A percentile compares a stretch with the other conserved stretches of the same genome.
Evolutionary conservation across 2,888 invertebrate species (phyloP).

Genomic region (Leptinotarsa peninsularis): DNA sequence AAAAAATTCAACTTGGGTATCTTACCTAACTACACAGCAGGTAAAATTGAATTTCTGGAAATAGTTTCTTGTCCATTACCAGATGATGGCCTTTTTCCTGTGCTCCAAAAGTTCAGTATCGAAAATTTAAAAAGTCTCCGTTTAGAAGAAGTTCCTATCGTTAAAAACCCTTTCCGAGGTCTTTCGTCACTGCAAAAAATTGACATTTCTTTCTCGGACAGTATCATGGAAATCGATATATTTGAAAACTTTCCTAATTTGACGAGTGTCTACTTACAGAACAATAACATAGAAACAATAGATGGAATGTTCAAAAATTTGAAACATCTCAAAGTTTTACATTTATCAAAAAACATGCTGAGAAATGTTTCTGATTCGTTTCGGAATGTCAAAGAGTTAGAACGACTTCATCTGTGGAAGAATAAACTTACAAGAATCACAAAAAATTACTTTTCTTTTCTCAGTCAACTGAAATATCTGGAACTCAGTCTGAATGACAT

Average conservation of each 20-base stretch:
- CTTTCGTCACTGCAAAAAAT: slow-evolving; percentile 22
- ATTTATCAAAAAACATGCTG: slow-evolving; percentile 77
- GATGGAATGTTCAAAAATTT: slow-evolving; percentile 74
- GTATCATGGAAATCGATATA: slow-evolving; percentile 41
- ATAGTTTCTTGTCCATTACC: slow-evolving; percentile 71
- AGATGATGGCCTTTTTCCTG: slow-evolving; percentile 65
- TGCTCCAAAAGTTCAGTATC: slow-evolving; percentile 67
- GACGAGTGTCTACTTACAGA: slow-evolving; percentile 43
- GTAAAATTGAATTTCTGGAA: slow-evolving; percentile 67
- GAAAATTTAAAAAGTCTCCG: background rate
- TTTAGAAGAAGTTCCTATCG: slow-evolving; percentile 25
- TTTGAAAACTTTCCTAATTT: slow-evolving; percentile 52
- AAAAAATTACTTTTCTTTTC: slow-evolving; percentile 73
- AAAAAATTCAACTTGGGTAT: slow-evolving; percentile 63
- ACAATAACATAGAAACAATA: slow-evolving; percentile 57
- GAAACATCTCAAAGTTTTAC: slow-evolving; percentile 73
- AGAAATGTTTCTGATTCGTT: slow-evolving; percentile 75
- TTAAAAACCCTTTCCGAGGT: slow-evolving; percentile 30
- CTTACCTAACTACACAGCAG: slow-evolving; percentile 68
- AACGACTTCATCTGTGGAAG: slow-evolving; percentile 73
- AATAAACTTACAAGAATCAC: slow-evolving; percentile 66
- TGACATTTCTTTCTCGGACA: slow-evolving; percentile 4
- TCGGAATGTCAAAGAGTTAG: slow-evolving; percentile 72
- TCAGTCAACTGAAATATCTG: slow-evolving; percentile 73
- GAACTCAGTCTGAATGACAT: slow-evolving; percentile 79